Evolutionary conservation across 23 tunicate genomes (phyloP).

Genomic region (Clavelina lepadiformis): DNA sequence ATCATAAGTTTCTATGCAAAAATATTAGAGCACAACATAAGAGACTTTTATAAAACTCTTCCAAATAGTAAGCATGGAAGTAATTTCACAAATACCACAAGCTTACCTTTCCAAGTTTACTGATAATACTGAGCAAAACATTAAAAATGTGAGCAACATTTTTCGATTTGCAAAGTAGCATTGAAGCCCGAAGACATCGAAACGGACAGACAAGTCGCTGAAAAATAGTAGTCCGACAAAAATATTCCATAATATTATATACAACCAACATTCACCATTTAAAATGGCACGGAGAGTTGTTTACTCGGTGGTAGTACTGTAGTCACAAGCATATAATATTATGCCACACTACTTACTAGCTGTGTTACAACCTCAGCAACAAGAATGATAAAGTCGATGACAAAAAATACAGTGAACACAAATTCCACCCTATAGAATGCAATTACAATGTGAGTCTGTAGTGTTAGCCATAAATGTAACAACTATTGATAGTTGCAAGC

Average conservation of each 20-base stretch:
- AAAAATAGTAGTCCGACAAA: neutral
- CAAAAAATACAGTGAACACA: conserved; percentile 58
- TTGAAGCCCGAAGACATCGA: conserved; percentile 81
- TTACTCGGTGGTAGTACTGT: neutral
- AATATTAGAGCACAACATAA: too few relatives aligned
- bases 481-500: neutral
- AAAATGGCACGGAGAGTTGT: neutral
- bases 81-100: too few relatives aligned
- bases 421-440: conserved; percentile 81
- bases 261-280: neutral
- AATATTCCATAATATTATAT: neutral
- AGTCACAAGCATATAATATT: neutral
- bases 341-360: conserved; percentile 30
- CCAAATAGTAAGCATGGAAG: too few relatives aligned
- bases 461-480: neutral
- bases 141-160: conserved; percentile 92
- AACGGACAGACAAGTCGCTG: conserved; percentile 86
- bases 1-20: too few relatives aligned
- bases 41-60: too few relatives aligned
- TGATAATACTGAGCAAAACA: conserved; percentile 79
- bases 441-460: too few relatives aligned
- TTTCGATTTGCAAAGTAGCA: conserved; percentile 86
- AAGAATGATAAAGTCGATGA: conserved; percentile 59
- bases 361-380: conserved; percentile 27
- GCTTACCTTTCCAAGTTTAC: conserved; percentile 83